Conservation (phyloP, 2,797 vertebrate genomes). For the Loriculus beryllinus region DNA sequence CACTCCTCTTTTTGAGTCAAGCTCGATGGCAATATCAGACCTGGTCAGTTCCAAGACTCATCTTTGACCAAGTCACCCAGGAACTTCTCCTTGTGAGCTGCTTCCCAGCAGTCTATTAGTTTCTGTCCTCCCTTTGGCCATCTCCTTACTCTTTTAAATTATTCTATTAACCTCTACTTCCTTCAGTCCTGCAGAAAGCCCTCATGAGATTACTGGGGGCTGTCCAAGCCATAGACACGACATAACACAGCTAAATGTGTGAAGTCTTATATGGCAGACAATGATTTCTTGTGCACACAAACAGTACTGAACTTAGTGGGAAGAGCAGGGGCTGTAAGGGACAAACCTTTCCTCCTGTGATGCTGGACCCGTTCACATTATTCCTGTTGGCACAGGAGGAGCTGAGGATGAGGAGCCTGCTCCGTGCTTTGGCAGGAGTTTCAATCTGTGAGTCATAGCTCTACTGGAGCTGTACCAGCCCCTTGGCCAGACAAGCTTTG, state of each 20-base stretch:
- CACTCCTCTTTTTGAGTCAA: neutral
- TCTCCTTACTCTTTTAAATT: neutral
- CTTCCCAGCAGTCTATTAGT: neutral
- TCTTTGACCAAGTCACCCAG: neutral
- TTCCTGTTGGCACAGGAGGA: neutral
- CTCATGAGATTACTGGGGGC: neutral
- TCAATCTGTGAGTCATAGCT: slow-evolving; percentile 31
- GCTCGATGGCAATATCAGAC: neutral
- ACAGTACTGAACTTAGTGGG: neutral
- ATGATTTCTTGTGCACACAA: neutral
- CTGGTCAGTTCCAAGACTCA: neutral
- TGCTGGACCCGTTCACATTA: neutral
- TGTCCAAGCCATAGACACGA: neutral
- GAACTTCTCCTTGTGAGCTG: neutral
- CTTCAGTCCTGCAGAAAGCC: neutral
- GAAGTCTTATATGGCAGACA: neutral
- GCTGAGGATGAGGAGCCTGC: slow-evolving; percentile 3
- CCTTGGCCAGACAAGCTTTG: slow-evolving; percentile 48
- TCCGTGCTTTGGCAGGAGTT: neutral
- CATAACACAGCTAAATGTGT: neutral
- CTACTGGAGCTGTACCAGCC: neutral
- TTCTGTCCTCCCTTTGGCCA: neutral
- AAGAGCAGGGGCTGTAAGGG: neutral
- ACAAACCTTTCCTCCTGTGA: neutral
- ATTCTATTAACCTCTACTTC: neutral